phyloP scores from a whole-genome alignment of 2,888 invertebrate species.

The Andrena camellia region DNA sequence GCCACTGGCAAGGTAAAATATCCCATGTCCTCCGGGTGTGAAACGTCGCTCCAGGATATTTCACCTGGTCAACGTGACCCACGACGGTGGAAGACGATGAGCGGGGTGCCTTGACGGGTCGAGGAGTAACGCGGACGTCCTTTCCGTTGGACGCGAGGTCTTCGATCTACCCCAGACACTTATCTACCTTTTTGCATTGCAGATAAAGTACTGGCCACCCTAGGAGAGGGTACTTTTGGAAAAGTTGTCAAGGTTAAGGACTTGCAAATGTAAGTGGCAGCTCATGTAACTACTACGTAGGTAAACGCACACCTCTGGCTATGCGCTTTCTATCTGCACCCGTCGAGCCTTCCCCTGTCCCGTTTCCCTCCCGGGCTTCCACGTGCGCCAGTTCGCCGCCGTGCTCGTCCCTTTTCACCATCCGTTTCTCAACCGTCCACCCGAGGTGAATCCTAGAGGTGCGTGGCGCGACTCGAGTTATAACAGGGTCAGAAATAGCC shows the following conservation, averaged over 20 bases:
- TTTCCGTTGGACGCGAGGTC: constrained; percentile 76
- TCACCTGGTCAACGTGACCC: background rate
- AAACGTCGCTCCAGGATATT: background rate
- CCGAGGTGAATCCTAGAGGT: constrained; percentile 53
- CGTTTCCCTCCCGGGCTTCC: too few relatives aligned
- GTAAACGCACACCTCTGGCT: constrained; percentile 47
- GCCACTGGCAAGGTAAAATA: background rate
- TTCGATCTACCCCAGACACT: constrained; percentile 69
- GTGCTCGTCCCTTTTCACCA: background rate
- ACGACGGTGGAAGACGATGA: background rate
- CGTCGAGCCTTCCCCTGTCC: background rate
- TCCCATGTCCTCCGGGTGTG: background rate
- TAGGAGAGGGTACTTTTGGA: constrained; percentile 99
- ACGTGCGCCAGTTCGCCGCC: background rate
- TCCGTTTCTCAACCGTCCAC: constrained; percentile 6
- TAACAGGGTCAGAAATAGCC: constrained; percentile 73
- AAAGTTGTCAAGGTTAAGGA: constrained; percentile 99
- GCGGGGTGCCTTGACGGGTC: background rate
- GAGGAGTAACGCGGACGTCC: constrained; percentile 56
- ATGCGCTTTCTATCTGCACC: background rate
- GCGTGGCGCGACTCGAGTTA: constrained; percentile 60
- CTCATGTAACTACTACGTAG: constrained; percentile 67
- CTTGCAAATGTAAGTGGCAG: constrained; percentile 93
- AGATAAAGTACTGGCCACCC: constrained; percentile 99
- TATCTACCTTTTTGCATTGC: constrained; percentile 89